Evolutionary conservation across 2,113 vertebrate genomes (phyloP), one percentile per base, ranked within the genome.

Genomic region (Nothobranchius furzeri): DNA sequence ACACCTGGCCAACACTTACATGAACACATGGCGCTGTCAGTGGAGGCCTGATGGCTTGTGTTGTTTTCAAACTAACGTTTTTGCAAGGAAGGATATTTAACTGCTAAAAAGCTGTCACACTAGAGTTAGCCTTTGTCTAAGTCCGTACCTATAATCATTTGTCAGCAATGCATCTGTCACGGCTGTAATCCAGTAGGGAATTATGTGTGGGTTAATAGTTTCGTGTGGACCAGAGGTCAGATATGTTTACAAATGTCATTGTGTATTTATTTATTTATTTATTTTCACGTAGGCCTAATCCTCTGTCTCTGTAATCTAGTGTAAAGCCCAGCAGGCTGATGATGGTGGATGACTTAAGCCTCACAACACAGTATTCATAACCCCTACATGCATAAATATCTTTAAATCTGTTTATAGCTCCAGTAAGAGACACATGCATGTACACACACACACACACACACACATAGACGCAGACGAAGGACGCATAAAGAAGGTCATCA

Each of bases 1-100:
- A 12, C 70, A 15, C 77, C 68, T 71, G 79, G 83, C 76, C 68
- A 68, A 57, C 81, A 76, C 69, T 58, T 64, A 48, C 70, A 60
- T 24, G 67, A 48, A 77, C 48, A 73, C 59, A 48, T 14, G 2
- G 37, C 43, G 3, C 52, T 56, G 56, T 54, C 69, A 56, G 53
- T 30, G 56, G 45, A 60, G 75, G 65, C 9, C 30, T 82, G 73
- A 80, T 72, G 55, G 69, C 65, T 70, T 74, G 68, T 76, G 81
- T 59, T 73, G 74, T 75, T 82, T 79, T 49, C 48, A 62, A 61
- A 46, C 68, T 83, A 46, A 59, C 20, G 72, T 62, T 76, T 40
- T 43, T 40, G 37, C 36, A 1, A 1, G 2, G n/a, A 69, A 76
- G 73, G 30, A 24, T 64, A 9, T 64, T 64, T 20, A 9, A 51